phyloP scores from a whole-genome alignment of 37 sponge, comb jelly and placozoan species.

The Amphimedon queenslandica region DNA sequence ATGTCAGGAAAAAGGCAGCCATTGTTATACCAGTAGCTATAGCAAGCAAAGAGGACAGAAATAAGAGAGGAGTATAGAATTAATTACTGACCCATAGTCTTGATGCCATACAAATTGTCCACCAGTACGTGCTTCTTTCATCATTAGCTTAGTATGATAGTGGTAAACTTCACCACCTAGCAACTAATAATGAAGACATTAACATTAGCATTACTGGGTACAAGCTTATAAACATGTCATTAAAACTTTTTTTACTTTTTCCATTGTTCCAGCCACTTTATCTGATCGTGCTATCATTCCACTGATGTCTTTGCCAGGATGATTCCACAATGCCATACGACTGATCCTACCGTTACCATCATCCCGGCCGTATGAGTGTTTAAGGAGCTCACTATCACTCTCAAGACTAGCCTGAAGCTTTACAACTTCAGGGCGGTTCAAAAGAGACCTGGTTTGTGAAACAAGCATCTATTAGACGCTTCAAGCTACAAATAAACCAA shows the following conservation, averaged over 20 bases:
- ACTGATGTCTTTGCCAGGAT: conserved; percentile 76
- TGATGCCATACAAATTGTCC: conserved; percentile 96
- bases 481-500: background rate
- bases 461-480: background rate
- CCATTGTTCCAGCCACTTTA: conserved; percentile 82
- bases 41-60: background rate
- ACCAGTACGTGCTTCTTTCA: conserved; percentile 92
- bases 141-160: conserved; percentile 94
- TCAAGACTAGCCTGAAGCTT: conserved; percentile 44
- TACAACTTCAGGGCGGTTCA: conserved; percentile 55
- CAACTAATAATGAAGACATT: conserved; percentile 27
- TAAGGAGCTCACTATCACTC: conserved; percentile 49
- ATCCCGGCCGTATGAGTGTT: conserved; percentile 40
- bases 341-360: conserved; percentile 71
- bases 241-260: conserved; percentile 29
- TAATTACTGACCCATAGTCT: conserved; percentile 75
- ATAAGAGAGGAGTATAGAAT: background rate
- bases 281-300: conserved; percentile 80
- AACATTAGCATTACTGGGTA: background rate
- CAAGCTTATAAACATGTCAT: background rate
- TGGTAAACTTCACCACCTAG: conserved; percentile 93
- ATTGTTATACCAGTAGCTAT: conserved; percentile 90
- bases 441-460: conserved; percentile 33
- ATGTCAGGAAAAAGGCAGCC: conserved; percentile 87
- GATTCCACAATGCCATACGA: conserved; percentile 80